Evolutionary conservation across 2,113 vertebrate genomes (phyloP), one percentile per base, ranked within the genome.

Genomic region (Heterotis niloticus): DNA sequence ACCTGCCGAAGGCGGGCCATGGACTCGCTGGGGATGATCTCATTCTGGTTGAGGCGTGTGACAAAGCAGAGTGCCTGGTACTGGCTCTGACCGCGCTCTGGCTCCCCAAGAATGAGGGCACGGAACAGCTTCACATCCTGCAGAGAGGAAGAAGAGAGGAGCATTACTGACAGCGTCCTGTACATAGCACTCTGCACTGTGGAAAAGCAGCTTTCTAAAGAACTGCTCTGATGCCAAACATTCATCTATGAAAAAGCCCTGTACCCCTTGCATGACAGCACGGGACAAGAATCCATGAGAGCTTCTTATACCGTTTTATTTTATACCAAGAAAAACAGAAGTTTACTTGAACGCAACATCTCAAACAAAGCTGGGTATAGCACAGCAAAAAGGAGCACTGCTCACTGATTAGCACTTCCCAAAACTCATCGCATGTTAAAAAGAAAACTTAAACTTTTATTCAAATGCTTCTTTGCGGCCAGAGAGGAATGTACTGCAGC

Each of bases 51-150:
- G 62, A 99, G 95, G 72, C 93, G 90, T 0, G 96, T 96, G 85
- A 98, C 76, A 62, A 99, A 99, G 88, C 98, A 99, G 23, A 98
- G 92, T 0, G 94, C 96, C 87, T 99, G 97, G 90, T 98, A 98
- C 87, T 99, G 97, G 87, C 91, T 97, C 90, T 99, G 96, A 24
- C 98, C 98, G 81, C 97, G 92, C 84, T 99, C 98, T 86, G 97
- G 90, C 87, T 99, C 98, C 62, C 98, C 98, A 0, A 99, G 92
- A 87, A 98, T 97, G 86, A 99, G 91, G 14, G 96, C 94, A 60
- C 95, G 93, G 91, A 99, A 98, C 83, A 99, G 95, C 92, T 99
- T 99, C 89, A 99, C 95, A 84, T 96, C 93, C 97, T 99, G 86
- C 28, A n/a, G 62, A 44, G 60, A 17, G 68, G 17, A 23, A 12